Conservation (phyloP, 2,888 invertebrate species). For the Perithous albicinctus region DNA sequence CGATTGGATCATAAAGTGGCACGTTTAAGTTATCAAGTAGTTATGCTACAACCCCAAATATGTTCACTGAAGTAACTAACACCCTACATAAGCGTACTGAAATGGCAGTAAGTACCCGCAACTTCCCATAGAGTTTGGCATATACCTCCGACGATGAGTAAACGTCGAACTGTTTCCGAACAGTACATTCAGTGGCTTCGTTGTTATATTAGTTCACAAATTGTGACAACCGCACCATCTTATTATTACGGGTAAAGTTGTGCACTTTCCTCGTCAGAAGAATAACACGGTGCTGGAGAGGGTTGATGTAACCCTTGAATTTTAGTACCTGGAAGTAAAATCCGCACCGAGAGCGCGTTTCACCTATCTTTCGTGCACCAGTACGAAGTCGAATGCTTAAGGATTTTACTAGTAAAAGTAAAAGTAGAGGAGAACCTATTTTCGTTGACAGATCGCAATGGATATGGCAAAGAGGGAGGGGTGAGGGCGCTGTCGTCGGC, state of each 20-base stretch:
- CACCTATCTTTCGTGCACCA: background rate
- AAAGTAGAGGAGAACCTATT: constrained; percentile 32
- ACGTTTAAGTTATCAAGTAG: background rate
- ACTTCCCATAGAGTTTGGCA: background rate
- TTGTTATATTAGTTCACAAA: background rate
- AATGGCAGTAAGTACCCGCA: background rate
- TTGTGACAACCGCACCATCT: background rate
- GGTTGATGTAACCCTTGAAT: background rate
- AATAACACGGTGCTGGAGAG: background rate
- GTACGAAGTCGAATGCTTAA: background rate
- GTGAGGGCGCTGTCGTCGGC: constrained; percentile 16
- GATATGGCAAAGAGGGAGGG: background rate
- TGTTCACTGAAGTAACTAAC: background rate
- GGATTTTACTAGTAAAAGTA: constrained; percentile 9
- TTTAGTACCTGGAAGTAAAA: constrained; percentile 5
- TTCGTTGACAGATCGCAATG: constrained; percentile 32
- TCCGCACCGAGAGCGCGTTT: background rate
- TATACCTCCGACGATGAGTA: background rate
- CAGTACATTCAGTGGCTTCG: background rate
- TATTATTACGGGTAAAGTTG: background rate
- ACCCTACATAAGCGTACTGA: background rate
- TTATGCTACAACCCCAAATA: background rate
- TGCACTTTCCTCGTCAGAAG: background rate
- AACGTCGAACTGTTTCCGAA: background rate
- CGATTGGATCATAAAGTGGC: background rate